Conservation (phyloP, 2,888 invertebrate genomes). For the Tipula helvola region DNA sequence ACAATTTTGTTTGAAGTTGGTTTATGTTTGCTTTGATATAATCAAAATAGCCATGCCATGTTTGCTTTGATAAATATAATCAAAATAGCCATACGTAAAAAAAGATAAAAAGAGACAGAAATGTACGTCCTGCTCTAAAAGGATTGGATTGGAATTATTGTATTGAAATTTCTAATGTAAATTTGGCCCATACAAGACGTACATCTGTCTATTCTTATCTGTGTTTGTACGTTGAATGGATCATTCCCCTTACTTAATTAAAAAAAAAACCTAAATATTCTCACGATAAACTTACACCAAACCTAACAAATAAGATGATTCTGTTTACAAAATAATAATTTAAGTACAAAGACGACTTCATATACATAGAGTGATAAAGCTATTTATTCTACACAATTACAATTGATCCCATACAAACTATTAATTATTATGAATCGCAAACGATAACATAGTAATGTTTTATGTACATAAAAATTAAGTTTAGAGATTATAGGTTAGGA, state of each 20-base stretch:
- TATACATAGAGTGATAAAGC: background rate
- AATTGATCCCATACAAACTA: background rate
- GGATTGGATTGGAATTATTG: too few relatives aligned
- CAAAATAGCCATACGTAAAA: too few relatives aligned
- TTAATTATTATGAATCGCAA: background rate
- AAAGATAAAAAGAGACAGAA: too few relatives aligned
- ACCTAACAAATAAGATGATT: background rate
- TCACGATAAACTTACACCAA: background rate
- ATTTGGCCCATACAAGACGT: too few relatives aligned
- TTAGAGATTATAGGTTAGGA: background rate
- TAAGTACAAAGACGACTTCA: background rate
- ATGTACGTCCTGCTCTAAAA: too few relatives aligned
- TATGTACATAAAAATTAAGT: background rate
- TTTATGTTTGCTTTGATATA: too few relatives aligned
- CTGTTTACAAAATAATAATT: background rate
- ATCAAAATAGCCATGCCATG: too few relatives aligned
- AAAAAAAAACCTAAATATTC: background rate
- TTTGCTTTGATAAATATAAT: too few relatives aligned
- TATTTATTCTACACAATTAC: background rate
- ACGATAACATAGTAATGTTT: background rate
- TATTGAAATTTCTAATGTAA: too few relatives aligned
- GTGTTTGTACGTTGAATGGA: too few relatives aligned
- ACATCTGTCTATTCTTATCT: too few relatives aligned
- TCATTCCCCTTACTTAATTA: background rate
- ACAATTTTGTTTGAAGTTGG: too few relatives aligned